A percentile compares a stretch with the other conserved stretches of the same genome.
These are phyloP conservation scores for Carassius auratus DNA, from an alignment of 2,113 vertebrate species.

Conservation along the genomic window DNA sequence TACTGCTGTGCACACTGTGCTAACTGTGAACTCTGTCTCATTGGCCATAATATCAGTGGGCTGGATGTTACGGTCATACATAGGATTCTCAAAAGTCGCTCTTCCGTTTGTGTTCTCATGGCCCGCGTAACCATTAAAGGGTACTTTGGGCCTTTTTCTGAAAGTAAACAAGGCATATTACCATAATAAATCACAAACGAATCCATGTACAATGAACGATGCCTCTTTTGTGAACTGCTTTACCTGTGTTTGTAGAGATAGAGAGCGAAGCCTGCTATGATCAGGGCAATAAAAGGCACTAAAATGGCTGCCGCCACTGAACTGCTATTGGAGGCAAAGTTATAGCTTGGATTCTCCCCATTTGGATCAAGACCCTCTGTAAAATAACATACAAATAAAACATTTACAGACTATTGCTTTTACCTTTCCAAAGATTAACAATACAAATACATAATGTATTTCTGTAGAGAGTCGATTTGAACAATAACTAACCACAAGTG, in stretches of 20 bases:
- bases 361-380: conserved; percentile 81
- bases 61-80: conserved; percentile 97
- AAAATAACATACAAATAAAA: conserved; percentile 33
- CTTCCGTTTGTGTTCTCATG: conserved; percentile 95
- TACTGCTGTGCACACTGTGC: conserved; percentile 98
- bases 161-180: conserved; percentile 10
- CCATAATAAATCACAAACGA: neutral
- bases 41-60: conserved; percentile 91
- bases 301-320: conserved; percentile 97
- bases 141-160: conserved; percentile 98
- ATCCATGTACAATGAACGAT: neutral
- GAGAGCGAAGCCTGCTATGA: conserved; percentile 97
- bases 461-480: neutral
- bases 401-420: conserved; percentile 4
- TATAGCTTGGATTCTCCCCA: conserved; percentile 84
- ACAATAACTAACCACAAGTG: conserved; percentile 18
- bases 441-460: neutral
- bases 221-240: conserved; percentile 2
- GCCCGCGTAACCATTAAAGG: conserved; percentile 94
- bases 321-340: conserved; percentile 97
- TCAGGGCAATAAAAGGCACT: conserved; percentile 99
- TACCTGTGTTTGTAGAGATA: conserved; percentile 99
- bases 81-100: conserved; percentile 96
- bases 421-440: neutral
- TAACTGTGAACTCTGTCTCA: conserved; percentile 96